Conservation (phyloP, 2,113 vertebrate species). For the Anhinga rufa region DNA sequence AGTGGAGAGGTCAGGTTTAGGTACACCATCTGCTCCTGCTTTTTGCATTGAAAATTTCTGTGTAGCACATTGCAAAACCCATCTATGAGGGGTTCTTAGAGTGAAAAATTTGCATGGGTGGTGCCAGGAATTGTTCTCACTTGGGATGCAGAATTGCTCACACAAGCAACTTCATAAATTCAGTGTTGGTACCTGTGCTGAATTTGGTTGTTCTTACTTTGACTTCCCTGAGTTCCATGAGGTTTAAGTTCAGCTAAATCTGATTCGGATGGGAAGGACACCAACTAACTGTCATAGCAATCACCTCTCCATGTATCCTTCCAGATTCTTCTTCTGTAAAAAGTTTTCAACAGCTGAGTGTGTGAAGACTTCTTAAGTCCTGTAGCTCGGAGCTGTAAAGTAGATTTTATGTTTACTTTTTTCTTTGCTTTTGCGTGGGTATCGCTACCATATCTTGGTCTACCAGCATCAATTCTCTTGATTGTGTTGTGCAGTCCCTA, state of each 20-base stretch:
- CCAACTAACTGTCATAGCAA: background rate
- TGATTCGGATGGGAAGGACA: background rate
- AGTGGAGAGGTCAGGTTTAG: background rate
- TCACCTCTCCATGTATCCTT: background rate
- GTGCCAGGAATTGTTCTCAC: conserved; percentile 45
- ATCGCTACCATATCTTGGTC: background rate
- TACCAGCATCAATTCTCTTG: background rate
- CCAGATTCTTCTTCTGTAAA: background rate
- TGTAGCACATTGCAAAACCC: background rate
- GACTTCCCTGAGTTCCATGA: background rate
- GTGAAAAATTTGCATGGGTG: background rate
- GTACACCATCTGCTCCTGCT: conserved; percentile 9
- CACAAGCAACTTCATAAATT: background rate
- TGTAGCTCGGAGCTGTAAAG: background rate
- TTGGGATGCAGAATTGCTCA: background rate
- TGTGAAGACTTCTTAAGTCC: background rate
- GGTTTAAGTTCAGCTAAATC: background rate
- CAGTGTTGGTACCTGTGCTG: background rate
- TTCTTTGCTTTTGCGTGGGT: background rate
- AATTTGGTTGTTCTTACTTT: background rate
- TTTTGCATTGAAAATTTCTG: background rate
- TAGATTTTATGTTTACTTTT: background rate
- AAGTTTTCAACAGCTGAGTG: background rate
- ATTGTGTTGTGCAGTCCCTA: background rate
- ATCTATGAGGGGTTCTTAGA: background rate